Percentiles rank a stretch among this genome's conserved stretches.
Evolutionary conservation across 2,888 invertebrate species (phyloP).

Genomic region (Dynastes maya): DNA sequence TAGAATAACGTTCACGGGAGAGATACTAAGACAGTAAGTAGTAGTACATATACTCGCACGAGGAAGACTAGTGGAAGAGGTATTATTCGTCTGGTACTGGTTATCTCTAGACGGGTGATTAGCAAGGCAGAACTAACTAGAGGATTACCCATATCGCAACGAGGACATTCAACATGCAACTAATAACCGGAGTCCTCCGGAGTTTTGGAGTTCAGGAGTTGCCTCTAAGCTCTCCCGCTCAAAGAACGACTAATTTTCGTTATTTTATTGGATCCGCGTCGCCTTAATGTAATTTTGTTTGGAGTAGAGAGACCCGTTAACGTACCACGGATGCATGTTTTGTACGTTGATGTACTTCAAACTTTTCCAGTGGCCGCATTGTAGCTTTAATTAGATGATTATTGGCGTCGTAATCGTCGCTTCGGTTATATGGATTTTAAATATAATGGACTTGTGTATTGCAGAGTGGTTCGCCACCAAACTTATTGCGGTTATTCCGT

Average conservation of each 20-base stretch:
- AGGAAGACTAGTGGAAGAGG: conserved; percentile 45
- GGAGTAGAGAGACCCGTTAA: conserved; percentile 44
- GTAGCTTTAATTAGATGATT: conserved; percentile 36
- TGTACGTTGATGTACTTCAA: conserved; percentile 37
- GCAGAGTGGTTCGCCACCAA: conserved; percentile 22
- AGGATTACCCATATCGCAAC: conserved; percentile 55
- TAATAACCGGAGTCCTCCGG: conserved; percentile 46
- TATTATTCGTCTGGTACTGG: conserved; percentile 58
- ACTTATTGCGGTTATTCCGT: conserved; percentile 27
- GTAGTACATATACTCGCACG: conserved; percentile 23
- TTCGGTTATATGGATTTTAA: conserved; percentile 45
- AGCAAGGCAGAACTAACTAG: conserved; percentile 58
- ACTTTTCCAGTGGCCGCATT: conserved; percentile 44
- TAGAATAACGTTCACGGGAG: conserved; percentile 53
- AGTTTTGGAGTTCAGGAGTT: conserved; percentile 48
- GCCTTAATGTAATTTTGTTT: conserved; percentile 50
- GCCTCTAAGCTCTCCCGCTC: conserved; percentile 47
- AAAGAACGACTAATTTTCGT: conserved; percentile 52
- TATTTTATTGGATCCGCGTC: conserved; percentile 51
- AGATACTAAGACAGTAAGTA: conserved; percentile 50
- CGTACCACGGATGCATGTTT: conserved; percentile 34
- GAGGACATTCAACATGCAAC: conserved; percentile 50
- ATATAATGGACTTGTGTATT: conserved; percentile 38
- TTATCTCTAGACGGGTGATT: conserved; percentile 58
- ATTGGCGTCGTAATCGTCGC: conserved; percentile 35